Evolutionary conservation across 2,113 vertebrate species (phyloP).

Genomic region (Polyodon spathula): DNA sequence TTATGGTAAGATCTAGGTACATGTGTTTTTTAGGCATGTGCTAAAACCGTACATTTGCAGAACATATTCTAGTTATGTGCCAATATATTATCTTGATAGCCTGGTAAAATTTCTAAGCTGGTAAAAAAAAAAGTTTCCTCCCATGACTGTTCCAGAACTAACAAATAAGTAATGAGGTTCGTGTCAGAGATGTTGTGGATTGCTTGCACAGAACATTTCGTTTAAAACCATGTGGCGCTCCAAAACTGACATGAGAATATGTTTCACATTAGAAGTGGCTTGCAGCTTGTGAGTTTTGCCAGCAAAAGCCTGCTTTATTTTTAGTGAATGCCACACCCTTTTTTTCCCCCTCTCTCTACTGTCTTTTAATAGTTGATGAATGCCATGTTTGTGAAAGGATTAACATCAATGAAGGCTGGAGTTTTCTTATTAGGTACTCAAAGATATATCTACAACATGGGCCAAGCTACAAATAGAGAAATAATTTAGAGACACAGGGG

Average conservation of each 20-base stretch:
- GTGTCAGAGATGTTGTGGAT: conserved; percentile 4
- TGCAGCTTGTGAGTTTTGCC: conserved; percentile 15
- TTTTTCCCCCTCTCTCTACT: conserved; percentile 13
- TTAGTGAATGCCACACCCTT: conserved; percentile 13
- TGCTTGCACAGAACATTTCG: conserved; percentile 16
- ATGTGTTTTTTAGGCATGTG: background rate
- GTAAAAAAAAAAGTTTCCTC: conserved; percentile 28
- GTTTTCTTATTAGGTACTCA: too few species aligned
- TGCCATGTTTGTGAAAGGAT: too few species aligned
- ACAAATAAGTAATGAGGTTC: conserved; percentile 12
- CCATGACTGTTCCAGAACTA: conserved; percentile 29
- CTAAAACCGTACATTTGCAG: conserved; percentile 12
- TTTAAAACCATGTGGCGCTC: conserved; percentile 19
- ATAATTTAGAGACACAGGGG: too few species aligned
- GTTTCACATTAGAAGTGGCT: conserved; percentile 25
- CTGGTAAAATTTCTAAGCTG: conserved; percentile 24
- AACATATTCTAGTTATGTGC: conserved; percentile 4
- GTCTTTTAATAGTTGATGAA: too few species aligned
- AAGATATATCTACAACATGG: too few species aligned
- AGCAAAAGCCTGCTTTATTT: conserved; percentile 19
- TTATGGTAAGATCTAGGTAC: too few species aligned
- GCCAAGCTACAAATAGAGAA: too few species aligned
- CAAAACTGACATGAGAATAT: conserved; percentile 14
- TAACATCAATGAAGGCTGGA: too few species aligned
- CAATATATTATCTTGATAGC: conserved; percentile 12